Evolutionary conservation across 1,140 invertebrate species (phyloP).

Genomic region (Bursaphelenchus mucronatus): DNA sequence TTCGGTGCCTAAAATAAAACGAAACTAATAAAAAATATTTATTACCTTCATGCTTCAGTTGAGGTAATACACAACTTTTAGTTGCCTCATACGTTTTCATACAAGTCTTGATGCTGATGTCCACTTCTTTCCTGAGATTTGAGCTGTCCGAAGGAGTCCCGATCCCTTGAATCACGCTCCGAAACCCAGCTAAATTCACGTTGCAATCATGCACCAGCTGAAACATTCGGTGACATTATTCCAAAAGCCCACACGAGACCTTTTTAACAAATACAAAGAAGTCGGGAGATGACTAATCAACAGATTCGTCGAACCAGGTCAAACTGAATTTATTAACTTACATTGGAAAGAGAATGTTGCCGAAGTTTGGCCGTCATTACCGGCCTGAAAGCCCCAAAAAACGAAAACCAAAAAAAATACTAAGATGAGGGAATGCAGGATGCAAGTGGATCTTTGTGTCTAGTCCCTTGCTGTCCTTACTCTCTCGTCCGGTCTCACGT

Average conservation of each 20-base stretch:
- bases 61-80: constrained; percentile 56
- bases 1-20: constrained; percentile 26
- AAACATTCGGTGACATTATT: constrained; percentile 24
- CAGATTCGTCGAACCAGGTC: background rate
- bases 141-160: constrained; percentile 50
- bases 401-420: constrained; percentile 1
- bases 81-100: constrained; percentile 55
- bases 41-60: constrained; percentile 57
- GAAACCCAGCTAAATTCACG: constrained; percentile 52
- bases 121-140: constrained; percentile 49
- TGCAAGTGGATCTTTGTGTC: background rate
- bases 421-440: constrained; percentile 4
- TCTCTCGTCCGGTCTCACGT: constrained; percentile 21
- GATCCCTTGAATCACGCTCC: constrained; percentile 51
- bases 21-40: constrained; percentile 30
- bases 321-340: constrained; percentile 52
- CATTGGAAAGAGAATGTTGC: constrained; percentile 53
- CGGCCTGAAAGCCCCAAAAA: constrained; percentile 1
- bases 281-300: background rate
- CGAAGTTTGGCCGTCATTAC: constrained; percentile 54
- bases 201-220: constrained; percentile 52
- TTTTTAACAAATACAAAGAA: background rate
- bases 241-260: background rate
- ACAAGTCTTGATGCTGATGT: constrained; percentile 51
- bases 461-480: background rate